A percentile compares a stretch with the other conserved stretches of the same genome.
Conservation (phyloP, 1,140 invertebrate species). For the Aphidius gifuensis region DNA sequence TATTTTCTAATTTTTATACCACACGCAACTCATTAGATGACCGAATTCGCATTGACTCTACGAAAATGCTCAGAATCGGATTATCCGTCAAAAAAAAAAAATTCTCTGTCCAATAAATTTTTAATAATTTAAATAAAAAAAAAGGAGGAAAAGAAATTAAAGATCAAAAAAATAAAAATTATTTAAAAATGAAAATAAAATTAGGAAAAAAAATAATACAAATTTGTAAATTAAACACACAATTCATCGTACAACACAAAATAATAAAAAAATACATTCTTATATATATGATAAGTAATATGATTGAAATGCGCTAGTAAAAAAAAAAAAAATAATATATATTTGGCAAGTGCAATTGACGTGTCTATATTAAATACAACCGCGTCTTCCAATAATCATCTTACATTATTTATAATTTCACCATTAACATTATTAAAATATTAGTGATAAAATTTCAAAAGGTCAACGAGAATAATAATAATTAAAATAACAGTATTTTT, state of each 20-base stretch:
- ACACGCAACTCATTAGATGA: constrained; percentile 29
- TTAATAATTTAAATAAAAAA: neutral
- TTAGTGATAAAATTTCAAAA: neutral
- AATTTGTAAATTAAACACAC: neutral
- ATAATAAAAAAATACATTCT: neutral
- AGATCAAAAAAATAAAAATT: neutral
- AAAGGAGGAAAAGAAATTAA: neutral
- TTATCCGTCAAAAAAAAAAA: constrained; percentile 32
- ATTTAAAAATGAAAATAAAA: constrained; percentile 12
- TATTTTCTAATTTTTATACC: constrained; percentile 8
- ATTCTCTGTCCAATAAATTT: constrained; percentile 11
- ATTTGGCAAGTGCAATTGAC: constrained; percentile 14
- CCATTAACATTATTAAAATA: neutral
- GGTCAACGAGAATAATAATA: neutral
- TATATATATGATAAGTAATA: neutral
- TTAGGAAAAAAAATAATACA: neutral
- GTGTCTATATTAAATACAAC: constrained; percentile 21
- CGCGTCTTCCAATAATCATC: constrained; percentile 27
- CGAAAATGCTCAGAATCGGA: constrained; percentile 29
- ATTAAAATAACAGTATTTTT: neutral
- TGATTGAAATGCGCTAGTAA: too few species aligned
- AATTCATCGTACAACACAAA: neutral
- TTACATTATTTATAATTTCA: constrained; percentile 5
- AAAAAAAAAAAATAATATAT: neutral
- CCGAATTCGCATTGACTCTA: constrained; percentile 20